Percentiles rank a stretch among this genome's conserved stretches.
These are phyloP conservation scores for Sitta carolinensis DNA, from an alignment of 2,797 vertebrate genomes.

Conservation along the genomic window DNA sequence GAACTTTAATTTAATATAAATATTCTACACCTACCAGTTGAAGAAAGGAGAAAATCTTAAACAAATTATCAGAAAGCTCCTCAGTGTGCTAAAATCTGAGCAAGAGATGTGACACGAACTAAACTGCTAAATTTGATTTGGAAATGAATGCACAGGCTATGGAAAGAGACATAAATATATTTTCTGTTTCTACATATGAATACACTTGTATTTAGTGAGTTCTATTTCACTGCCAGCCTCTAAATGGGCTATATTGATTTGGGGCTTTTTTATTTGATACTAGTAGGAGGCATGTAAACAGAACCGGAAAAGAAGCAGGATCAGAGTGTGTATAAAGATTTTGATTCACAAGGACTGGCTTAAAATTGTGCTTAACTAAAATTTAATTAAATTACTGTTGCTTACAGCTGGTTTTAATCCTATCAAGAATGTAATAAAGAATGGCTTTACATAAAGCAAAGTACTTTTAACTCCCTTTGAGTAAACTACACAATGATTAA, in stretches of 20 bases:
- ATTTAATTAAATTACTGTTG: not conserved
- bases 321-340: not conserved
- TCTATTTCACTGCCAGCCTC: not conserved
- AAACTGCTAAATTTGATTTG: not conserved
- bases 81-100: constrained; percentile 24
- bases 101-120: constrained; percentile 20
- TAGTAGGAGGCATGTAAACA: not conserved
- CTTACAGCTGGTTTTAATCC: not conserved
- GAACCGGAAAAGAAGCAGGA: not conserved
- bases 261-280: constrained; percentile 17
- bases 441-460: not conserved
- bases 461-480: not conserved
- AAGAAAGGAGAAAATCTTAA: constrained; percentile 40
- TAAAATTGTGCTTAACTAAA: not conserved
- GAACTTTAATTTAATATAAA: constrained; percentile 56
- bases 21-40: not conserved
- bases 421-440: not conserved
- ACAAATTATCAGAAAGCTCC: constrained; percentile 40
- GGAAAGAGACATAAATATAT: constrained; percentile 9
- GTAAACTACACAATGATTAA: not conserved
- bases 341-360: not conserved
- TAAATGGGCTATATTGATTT: not conserved
- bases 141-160: constrained; percentile 9
- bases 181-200: constrained; percentile 7
- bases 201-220: not conserved